Conservation (phyloP, 1,140 invertebrate genomes). For the Dendroctonus valens region DNA sequence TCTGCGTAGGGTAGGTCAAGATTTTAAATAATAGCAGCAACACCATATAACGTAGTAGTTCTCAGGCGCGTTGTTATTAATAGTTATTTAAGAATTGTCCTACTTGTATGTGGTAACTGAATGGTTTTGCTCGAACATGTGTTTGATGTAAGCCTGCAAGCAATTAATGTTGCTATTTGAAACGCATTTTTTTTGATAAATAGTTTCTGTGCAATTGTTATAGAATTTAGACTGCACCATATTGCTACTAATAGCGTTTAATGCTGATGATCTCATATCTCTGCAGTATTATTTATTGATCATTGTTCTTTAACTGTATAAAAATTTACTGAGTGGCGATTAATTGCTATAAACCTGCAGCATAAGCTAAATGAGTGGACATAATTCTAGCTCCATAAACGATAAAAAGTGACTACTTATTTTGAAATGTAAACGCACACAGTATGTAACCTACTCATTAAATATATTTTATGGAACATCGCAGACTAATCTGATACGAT, state of each 20-base stretch:
- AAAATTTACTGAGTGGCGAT: too few species aligned
- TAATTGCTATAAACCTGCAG: too few species aligned
- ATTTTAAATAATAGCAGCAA: slow-evolving; percentile 21
- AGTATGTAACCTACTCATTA: slow-evolving; percentile 2
- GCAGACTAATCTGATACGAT: slow-evolving; percentile 2
- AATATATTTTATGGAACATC: slow-evolving; percentile 4
- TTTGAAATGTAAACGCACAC: slow-evolving; percentile 3
- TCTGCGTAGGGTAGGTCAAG: slow-evolving; percentile 30
- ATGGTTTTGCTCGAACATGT: slow-evolving; percentile 16
- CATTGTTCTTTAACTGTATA: background rate
- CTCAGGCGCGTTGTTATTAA: slow-evolving; percentile 20
- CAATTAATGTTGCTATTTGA: slow-evolving; percentile 8
- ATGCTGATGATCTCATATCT: too few species aligned
- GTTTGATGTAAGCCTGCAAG: slow-evolving; percentile 12
- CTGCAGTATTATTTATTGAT: background rate
- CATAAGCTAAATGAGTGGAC: too few species aligned
- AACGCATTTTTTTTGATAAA: too few species aligned
- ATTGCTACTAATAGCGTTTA: too few species aligned
- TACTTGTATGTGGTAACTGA: slow-evolving; percentile 16
- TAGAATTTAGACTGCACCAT: too few species aligned
- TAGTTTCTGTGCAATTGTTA: too few species aligned
- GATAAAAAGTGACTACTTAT: background rate
- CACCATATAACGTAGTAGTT: slow-evolving; percentile 13
- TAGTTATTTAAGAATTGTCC: slow-evolving; percentile 22
- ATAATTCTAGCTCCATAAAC: background rate